Percentiles rank a stretch among this genome's conserved stretches.
phyloP scores from a whole-genome alignment of 2,113 vertebrate genomes.

The Oryzias melastigma region DNA sequence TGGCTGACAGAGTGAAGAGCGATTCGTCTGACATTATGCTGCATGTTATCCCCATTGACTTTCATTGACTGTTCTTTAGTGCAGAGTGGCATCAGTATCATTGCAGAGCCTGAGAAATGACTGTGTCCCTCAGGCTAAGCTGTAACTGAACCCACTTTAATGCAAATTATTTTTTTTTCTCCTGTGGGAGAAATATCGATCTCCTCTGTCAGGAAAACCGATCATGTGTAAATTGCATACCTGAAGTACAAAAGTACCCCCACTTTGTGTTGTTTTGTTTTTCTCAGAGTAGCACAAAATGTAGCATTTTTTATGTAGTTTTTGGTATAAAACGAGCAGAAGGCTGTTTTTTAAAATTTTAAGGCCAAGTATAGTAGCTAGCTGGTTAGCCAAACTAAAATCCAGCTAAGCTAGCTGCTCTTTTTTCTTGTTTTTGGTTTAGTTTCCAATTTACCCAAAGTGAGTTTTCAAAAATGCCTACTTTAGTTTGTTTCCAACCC shows the following conservation, averaged over 20 bases:
- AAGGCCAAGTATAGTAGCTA: no score
- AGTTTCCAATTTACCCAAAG: no score
- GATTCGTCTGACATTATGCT: conserved; percentile 48
- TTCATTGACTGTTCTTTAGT: conserved; percentile 53
- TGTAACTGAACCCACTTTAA: conserved; percentile 40
- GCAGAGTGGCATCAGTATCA: conserved; percentile 51
- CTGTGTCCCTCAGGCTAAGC: conserved; percentile 29
- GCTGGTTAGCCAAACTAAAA: no score
- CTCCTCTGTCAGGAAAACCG: conserved; percentile 23
- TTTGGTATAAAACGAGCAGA: neutral
- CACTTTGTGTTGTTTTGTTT: conserved; percentile 16
- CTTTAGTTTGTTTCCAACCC: no score
- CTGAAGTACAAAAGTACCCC: conserved; percentile 9
- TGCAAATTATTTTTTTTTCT: conserved; percentile 27
- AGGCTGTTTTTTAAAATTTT: neutral
- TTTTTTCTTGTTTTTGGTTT: no score
- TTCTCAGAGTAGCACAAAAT: conserved; percentile 11
- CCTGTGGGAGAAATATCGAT: conserved; percentile 46
- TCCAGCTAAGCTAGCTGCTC: neutral
- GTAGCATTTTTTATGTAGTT: neutral
- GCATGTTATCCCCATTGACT: conserved; percentile 60
- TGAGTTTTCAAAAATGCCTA: no score
- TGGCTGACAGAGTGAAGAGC: conserved; percentile 48
- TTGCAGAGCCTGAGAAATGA: conserved; percentile 23
- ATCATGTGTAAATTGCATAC: conserved; percentile 17